Percentiles rank a stretch among this genome's conserved stretches.
These are phyloP conservation scores for Mesoligia furuncula DNA, from an alignment of 2,888 invertebrate species.

Conservation along the genomic window DNA sequence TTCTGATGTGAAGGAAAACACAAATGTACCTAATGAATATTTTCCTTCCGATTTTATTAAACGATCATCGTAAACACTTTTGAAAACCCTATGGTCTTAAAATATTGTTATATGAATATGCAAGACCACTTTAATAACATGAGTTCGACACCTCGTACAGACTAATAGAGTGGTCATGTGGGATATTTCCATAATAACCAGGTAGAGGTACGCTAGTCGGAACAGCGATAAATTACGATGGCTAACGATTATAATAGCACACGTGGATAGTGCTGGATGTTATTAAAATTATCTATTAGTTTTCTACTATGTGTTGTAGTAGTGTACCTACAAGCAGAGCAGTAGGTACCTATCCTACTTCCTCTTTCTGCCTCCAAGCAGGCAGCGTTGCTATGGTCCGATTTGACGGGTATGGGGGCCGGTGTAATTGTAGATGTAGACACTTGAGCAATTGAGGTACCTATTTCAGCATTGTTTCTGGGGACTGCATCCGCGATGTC, in stretches of 20 bases:
- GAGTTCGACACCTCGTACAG: not conserved
- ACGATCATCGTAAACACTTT: not conserved
- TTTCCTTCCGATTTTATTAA: conserved; percentile 23
- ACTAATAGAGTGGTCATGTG: conserved; percentile 5
- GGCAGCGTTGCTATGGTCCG: not conserved
- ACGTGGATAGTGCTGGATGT: not conserved
- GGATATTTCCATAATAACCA: conserved; percentile 33
- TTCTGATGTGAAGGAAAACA: conserved; percentile 33
- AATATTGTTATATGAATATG: conserved; percentile 3
- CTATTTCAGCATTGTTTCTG: not conserved
- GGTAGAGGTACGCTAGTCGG: not conserved
- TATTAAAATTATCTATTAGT: conserved; percentile 1
- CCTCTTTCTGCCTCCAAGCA: no score
- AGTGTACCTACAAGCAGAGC: not conserved
- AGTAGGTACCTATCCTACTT: not conserved
- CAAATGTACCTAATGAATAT: not conserved
- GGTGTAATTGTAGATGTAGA: not conserved
- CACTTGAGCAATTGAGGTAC: not conserved
- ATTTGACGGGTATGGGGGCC: not conserved
- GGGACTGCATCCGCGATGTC: not conserved
- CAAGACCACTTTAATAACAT: not conserved
- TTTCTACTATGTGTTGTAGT: not conserved
- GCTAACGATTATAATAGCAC: conserved; percentile 1
- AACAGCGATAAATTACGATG: conserved; percentile 9
- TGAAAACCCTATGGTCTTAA: not conserved